Base-by-base conservation (phyloP, 1,140 invertebrate genomes). In the Ceratoteleas bidentatus region DNA sequence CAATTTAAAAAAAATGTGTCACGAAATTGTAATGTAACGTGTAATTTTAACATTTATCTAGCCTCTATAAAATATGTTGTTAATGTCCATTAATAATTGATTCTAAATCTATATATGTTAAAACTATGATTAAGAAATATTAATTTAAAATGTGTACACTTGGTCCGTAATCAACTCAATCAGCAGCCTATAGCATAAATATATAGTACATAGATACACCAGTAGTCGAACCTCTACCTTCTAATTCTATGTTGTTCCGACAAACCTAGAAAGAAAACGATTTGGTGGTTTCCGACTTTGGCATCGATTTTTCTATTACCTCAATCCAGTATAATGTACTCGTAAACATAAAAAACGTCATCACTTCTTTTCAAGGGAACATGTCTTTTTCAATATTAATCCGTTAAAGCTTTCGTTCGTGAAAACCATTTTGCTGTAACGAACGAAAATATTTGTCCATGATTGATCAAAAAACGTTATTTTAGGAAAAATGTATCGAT, bases 191-290 rank as follows among this genome's bases (percentile, higher is more conserved):
- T 24, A 24, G 24, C 24, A 24, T 24, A 24, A 45, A 13, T 2
- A 8, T 33, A 14, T 15, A 61, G 47, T 61, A n/a, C 16, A 47
- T 47, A 47, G 34, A 16, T 56, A 6, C 45, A 70, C 60, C 49
- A 57, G 53, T 33, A 57, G 36, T 33, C 38, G 66, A 76, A 43
- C 57, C 4, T 33, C 57, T 77, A 77, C 58, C 15, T 49, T 76
- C 74, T 69, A 77, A 69, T 15, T 49, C 65, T 70, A 78, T 64
- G 16, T 62, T 53, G 53, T 64, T 66, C 62, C 8, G 62, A 53
- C 7, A 75, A 75, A 56, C 61, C 47, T 74, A 58, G 15, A 65
- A 62, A 64, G n/a, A 36, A 47, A 53, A 15, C 45, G 49, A 65
- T 64, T 73, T 61, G 49, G 52, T 62, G 11, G 50, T 54, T 50